Evolutionary conservation across 2,113 vertebrate species (phyloP).

Genomic region (Eulemur rufifrons): DNA sequence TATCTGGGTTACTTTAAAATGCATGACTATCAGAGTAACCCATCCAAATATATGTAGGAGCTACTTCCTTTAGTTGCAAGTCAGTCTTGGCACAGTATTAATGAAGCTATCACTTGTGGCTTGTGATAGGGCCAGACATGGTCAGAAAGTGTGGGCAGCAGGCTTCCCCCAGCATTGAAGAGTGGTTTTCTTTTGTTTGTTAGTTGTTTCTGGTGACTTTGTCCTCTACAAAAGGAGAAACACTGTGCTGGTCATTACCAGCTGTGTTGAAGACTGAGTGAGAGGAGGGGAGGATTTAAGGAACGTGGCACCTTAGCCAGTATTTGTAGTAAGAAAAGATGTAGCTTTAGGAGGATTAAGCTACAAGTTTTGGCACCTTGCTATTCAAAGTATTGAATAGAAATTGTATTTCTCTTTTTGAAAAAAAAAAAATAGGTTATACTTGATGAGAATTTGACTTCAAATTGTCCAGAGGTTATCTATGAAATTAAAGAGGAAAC

Average conservation of each 20-base stretch:
- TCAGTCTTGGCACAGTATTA: neutral
- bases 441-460: slow-evolving; percentile 86
- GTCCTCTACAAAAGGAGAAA: neutral
- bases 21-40: neutral
- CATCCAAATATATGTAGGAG: neutral
- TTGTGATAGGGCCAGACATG: neutral
- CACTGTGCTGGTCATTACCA: neutral
- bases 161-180: neutral
- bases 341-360: slow-evolving; percentile 28
- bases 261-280: neutral
- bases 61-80: neutral
- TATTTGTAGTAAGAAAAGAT: neutral
- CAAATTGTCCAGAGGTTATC: slow-evolving; percentile 89
- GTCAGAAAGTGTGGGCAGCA: neutral
- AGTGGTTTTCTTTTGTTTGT: neutral
- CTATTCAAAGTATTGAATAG: slow-evolving; percentile 45
- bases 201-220: neutral
- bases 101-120: neutral
- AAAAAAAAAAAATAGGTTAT: slow-evolving; percentile 84
- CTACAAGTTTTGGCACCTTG: neutral
- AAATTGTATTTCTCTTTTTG: slow-evolving; percentile 70
- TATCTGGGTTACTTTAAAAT: slow-evolving; percentile 22
- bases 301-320: neutral
- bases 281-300: neutral
- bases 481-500: slow-evolving; percentile 89